A percentile compares a stretch with the other conserved stretches of the same genome.
Evolutionary conservation across 2,797 vertebrate species (phyloP).

Genomic region (Ctenopoma multispine): DNA sequence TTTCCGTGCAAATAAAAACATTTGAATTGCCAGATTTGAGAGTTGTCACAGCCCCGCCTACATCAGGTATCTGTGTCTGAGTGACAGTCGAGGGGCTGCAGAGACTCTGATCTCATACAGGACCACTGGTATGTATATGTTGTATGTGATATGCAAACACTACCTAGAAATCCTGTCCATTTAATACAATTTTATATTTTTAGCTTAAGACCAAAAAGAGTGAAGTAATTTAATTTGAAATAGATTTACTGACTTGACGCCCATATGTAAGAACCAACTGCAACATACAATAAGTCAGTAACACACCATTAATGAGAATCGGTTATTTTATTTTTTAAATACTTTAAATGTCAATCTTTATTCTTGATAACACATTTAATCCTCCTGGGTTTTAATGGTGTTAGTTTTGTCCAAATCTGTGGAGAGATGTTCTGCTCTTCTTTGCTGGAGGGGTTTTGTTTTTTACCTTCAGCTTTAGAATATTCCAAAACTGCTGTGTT

Average conservation of each 20-base stretch:
- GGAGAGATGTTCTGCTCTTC: background rate
- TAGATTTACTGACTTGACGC: background rate
- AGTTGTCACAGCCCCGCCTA: constrained; percentile 75
- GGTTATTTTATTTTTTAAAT: background rate
- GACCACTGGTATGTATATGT: constrained; percentile 59
- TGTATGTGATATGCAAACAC: constrained; percentile 38
- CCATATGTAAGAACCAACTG: background rate
- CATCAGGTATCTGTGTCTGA: constrained; percentile 70
- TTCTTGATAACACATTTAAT: background rate
- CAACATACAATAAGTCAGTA: background rate
- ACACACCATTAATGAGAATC: background rate
- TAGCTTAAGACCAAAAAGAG: background rate
- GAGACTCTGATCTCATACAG: constrained; percentile 68
- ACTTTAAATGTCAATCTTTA: background rate
- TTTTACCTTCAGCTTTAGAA: background rate
- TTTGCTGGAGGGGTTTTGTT: background rate
- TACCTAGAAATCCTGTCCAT: background rate
- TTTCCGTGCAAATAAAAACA: constrained; percentile 80
- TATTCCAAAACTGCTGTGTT: background rate
- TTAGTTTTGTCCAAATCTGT: background rate
- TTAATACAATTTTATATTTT: background rate
- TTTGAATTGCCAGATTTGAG: constrained; percentile 77
- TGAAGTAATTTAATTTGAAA: background rate
- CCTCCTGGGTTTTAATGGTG: background rate
- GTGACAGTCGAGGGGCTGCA: constrained; percentile 67